Percentiles rank a stretch among this genome's conserved stretches.
These are phyloP conservation scores for Champsocephalus esox DNA, from an alignment of 2,797 vertebrate species.

Conservation along the genomic window DNA sequence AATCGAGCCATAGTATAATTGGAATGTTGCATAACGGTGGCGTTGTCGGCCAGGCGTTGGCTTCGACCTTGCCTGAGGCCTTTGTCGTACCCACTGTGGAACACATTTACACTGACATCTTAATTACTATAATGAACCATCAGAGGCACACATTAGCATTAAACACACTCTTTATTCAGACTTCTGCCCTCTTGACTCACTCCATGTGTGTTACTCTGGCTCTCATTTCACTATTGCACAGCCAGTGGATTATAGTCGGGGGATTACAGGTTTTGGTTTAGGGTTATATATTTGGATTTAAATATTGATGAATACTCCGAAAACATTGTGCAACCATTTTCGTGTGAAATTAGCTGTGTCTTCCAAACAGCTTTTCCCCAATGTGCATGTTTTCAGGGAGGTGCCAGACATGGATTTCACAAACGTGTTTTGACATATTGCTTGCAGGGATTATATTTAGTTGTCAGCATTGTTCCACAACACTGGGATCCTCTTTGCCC, in stretches of 20 bases:
- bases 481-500: not conserved
- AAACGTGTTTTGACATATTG: not conserved
- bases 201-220: constrained; percentile 36
- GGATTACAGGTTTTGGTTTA: constrained; percentile 54
- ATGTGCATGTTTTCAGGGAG: constrained; percentile 11
- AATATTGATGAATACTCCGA: constrained; percentile 41
- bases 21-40: constrained; percentile 70
- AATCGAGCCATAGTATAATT: constrained; percentile 65
- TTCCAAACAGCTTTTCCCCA: constrained; percentile 3
- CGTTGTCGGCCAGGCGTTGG: constrained; percentile 33
- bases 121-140: constrained; percentile 71
- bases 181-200: constrained; percentile 33
- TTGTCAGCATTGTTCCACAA: not conserved
- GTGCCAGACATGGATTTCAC: constrained; percentile 2
- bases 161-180: constrained; percentile 41
- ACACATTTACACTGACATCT: constrained; percentile 63
- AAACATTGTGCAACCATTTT: constrained; percentile 28
- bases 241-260: constrained; percentile 60
- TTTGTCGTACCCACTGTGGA: constrained; percentile 59
- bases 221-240: constrained; percentile 1
- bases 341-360: constrained; percentile 1
- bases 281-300: not conserved
- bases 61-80: constrained; percentile 48
- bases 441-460: not conserved
- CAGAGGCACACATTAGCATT: constrained; percentile 43